phyloP scores from a whole-genome alignment of 2,113 vertebrate species.

The Vulpes lagopus region DNA sequence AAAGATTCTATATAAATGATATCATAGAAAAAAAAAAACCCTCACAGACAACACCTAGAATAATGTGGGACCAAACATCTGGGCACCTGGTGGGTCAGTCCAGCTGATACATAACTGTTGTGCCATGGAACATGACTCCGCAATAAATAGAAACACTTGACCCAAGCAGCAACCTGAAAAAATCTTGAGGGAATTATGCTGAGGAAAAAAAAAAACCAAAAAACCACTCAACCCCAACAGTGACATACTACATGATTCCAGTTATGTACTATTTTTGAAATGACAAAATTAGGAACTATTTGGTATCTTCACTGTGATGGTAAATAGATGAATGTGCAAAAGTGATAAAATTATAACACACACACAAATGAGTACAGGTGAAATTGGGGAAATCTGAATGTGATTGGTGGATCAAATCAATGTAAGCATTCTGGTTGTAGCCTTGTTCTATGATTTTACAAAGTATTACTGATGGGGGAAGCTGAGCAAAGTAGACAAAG shows the following conservation, averaged over 20 bases:
- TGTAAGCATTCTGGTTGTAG: not conserved
- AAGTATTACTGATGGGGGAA: not conserved
- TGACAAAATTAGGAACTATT: not conserved
- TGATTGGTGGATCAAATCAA: not conserved
- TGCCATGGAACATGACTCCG: not conserved
- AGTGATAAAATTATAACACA: not conserved
- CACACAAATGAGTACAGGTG: not conserved
- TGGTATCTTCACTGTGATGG: not conserved
- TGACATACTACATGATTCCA: not conserved
- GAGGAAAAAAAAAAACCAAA: not conserved
- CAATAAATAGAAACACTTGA: not conserved
- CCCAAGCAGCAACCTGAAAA: not conserved
- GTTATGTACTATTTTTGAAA: not conserved
- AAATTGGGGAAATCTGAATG: not conserved
- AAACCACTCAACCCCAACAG: not conserved
- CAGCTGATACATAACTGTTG: not conserved
- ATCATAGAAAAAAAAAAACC: no score
- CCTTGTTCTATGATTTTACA: not conserved
- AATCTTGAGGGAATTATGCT: not conserved
- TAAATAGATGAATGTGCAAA: not conserved
- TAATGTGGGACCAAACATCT: not conserved
- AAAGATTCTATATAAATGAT: no score
- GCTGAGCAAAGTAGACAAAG: not conserved
- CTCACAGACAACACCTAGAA: not conserved
- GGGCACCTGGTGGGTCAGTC: not conserved